Base-by-base conservation (phyloP, 2,113 vertebrate species). In the Varanus komodoensis region DNA sequence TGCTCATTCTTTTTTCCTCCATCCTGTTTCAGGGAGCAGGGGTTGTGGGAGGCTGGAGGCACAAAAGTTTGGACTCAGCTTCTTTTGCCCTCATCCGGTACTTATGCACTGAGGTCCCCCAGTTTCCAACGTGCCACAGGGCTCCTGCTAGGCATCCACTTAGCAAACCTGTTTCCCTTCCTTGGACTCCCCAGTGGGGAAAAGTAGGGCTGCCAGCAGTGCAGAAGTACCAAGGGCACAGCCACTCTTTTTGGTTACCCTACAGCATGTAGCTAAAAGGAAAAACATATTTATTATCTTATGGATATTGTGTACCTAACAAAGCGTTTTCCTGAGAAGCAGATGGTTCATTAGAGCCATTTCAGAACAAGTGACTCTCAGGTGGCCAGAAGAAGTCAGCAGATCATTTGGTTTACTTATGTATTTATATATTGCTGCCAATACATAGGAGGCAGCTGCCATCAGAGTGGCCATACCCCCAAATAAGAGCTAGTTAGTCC, bases 341-440 rank as follows among this genome's bases (percentile, higher is more conserved):
- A 71, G 82, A 85, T 85, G 82, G 82, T 69, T 85, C 85, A 48
- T 79, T 89, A 78, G 38, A 77, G 21, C 44, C 71, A 84, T 25
- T 84, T 78, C 78, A 79, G 38, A 44, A 64, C 38, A 14, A 68
- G 61, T 69, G 57, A 85, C 23, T 79, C 82, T 79, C 82, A 75
- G 54, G 88, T 64, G 71, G 38, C 69, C 69, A 84, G 29, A 48
- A 8, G 85, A 79, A 79, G 29, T 89, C 61, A 78, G 61, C 82
- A 89, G 73, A 79, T 89, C 11, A 69, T 85, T 89, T 83, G 19
- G 79, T 27, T 64, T 48, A 86, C 74, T 86, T 69, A 34, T 86
- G 23, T 48, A 2, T 78, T 78, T 25, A 2, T 79, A 25, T 32
- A 48, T 74, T 64, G 50, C 44, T 57, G 7, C 75, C 15, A 69